Evolutionary conservation across 1,140 invertebrate genomes (phyloP), one percentile per base, ranked within the genome.

Genomic region (Nephila pilipes): DNA sequence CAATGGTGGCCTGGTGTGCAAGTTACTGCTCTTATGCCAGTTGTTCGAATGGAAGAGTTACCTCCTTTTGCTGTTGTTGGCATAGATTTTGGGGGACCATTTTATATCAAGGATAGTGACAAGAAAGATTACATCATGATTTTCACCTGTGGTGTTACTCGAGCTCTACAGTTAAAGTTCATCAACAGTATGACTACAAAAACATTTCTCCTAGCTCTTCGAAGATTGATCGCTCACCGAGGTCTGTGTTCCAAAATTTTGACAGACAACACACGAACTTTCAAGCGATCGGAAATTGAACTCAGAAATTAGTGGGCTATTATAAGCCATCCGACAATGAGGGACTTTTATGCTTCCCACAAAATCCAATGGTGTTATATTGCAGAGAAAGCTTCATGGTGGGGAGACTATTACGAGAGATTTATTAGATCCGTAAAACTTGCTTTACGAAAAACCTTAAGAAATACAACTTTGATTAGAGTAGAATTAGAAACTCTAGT

Each of bases 121-220:
- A n/a, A n/a, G n/a, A n/a, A n/a, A n/a, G n/a, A n/a, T n/a, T n/a
- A n/a, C n/a, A n/a, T n/a, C n/a, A n/a, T n/a, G n/a, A n/a, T n/a
- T n/a, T n/a, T n/a, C n/a, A n/a, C n/a, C n/a, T n/a, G n/a, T n/a
- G n/a, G n/a, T n/a, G n/a, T n/a, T n/a, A n/a, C n/a, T 0, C 94
- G 94, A 60, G 95, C 95, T 4, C 88, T 95, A 0, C 95, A 95
- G 94, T 83, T 95, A 36, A 95, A 96, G 83, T 83, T 95, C 0
- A 94, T 95, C 0, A 85, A 29, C 29, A 94, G 95, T 92, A 60
- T 96, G 25, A 93, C 93, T 0, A 94, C 95, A 46, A 93, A 95
- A 87, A 87, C n/a, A n/a, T n/a, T n/a, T n/a, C n/a, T n/a, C n/a
- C n/a, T n/a, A n/a, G n/a, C n/a, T n/a, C n/a, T n/a, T n/a, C n/a